Evolutionary conservation across 2,113 vertebrate species (phyloP).

Genomic region (Leucoraja erinaceus): DNA sequence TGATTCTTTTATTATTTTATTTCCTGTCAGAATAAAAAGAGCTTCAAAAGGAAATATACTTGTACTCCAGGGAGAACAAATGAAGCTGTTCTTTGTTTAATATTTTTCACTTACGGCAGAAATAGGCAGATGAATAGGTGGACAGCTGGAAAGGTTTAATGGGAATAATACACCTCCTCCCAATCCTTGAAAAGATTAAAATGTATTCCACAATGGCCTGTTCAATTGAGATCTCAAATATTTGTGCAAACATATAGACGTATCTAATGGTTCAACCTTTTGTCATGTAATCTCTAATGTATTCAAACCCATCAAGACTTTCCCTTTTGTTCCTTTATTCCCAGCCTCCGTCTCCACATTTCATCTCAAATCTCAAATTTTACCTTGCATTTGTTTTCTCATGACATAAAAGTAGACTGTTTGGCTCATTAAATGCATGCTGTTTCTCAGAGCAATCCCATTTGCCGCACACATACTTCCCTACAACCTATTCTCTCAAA

Average conservation of each 20-base stretch:
- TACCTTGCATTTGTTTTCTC: too few relatives aligned
- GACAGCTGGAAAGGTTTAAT: background rate
- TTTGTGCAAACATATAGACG: conserved; percentile 1
- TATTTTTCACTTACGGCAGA: background rate
- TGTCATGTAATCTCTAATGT: too few relatives aligned
- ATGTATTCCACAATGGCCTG: background rate
- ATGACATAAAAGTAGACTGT: too few relatives aligned
- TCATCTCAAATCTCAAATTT: too few relatives aligned
- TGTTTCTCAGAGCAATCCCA: too few relatives aligned
- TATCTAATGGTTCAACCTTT: background rate
- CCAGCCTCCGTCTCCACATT: too few relatives aligned
- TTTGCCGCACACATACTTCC: too few relatives aligned
- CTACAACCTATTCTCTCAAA: too few relatives aligned
- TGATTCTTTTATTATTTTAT: conserved; percentile 19
- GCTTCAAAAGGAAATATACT: conserved; percentile 3
- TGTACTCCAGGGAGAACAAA: background rate
- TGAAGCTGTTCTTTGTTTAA: background rate
- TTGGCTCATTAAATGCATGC: too few relatives aligned
- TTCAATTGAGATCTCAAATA: background rate
- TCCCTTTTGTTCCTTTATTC: too few relatives aligned
- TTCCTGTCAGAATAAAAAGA: background rate
- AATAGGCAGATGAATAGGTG: background rate
- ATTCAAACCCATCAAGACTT: too few relatives aligned
- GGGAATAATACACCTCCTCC: background rate
- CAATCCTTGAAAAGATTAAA: background rate